These are phyloP conservation scores for Calyptomena viridis DNA, from an alignment of 2,113 vertebrate genomes.

Conservation along the genomic window DNA sequence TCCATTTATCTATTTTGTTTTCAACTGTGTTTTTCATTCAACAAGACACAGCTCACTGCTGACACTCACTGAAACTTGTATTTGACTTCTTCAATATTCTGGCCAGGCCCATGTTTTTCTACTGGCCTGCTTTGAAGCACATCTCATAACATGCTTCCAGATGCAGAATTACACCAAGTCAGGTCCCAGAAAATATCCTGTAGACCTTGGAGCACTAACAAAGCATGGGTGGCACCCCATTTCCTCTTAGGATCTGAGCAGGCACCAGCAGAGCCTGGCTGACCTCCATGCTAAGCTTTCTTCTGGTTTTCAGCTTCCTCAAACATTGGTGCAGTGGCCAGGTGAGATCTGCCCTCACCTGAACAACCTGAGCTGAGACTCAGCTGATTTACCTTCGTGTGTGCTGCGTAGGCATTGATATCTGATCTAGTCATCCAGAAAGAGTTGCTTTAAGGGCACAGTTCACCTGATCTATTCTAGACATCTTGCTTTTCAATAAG, in stretches of 20 bases:
- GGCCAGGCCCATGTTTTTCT: background rate
- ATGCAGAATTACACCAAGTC: background rate
- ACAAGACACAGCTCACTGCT: background rate
- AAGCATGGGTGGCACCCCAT: accelerated
- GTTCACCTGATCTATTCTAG: background rate
- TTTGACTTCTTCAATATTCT: background rate
- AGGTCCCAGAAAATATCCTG: background rate
- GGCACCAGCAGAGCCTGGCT: background rate
- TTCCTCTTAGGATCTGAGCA: background rate
- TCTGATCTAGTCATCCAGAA: background rate
- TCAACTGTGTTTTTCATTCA: background rate
- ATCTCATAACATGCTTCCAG: background rate
- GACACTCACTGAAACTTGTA: background rate
- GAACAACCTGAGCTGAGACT: background rate
- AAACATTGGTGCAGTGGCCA: accelerated
- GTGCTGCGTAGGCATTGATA: background rate
- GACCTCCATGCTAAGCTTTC: accelerated
- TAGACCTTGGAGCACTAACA: background rate
- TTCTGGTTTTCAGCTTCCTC: background rate
- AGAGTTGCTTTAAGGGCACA: background rate
- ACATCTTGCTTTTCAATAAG: background rate
- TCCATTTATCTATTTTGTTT: background rate
- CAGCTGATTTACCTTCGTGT: background rate
- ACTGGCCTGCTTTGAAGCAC: background rate
- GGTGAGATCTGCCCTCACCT: background rate